Conservation (phyloP, 2,888 invertebrate genomes). For the Ichneumon xanthorius region DNA sequence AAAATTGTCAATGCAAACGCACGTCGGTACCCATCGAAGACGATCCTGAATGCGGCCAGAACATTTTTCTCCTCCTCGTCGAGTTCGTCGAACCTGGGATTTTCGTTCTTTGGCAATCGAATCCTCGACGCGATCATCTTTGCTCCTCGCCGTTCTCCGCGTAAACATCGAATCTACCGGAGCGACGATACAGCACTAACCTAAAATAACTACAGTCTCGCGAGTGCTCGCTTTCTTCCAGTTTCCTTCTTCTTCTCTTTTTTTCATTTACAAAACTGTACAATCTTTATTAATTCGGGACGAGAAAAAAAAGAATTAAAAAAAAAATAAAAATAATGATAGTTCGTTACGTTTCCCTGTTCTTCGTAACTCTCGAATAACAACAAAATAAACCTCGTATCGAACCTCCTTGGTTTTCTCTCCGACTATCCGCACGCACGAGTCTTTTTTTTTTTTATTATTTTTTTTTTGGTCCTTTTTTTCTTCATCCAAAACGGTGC, state of each 20-base stretch:
- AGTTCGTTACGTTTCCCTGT: neutral
- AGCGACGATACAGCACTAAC: slow-evolving; percentile 7
- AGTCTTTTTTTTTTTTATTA: neutral
- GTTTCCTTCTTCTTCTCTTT: neutral
- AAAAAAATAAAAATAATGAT: neutral
- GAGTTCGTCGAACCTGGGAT: slow-evolving; percentile 47
- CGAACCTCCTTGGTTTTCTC: neutral
- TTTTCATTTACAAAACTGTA: slow-evolving; percentile 31
- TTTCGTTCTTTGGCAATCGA: slow-evolving; percentile 52
- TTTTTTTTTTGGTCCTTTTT: neutral
- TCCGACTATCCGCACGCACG: neutral
- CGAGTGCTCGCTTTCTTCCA: neutral
- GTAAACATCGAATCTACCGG: slow-evolving; percentile 21
- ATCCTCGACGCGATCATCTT: slow-evolving; percentile 32
- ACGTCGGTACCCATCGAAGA: slow-evolving; percentile 52
- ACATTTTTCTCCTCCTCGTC: slow-evolving; percentile 43
- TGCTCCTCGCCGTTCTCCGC: neutral
- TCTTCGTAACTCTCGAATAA: neutral
- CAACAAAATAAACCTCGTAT: neutral
- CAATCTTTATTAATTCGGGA: neutral
- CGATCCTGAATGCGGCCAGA: slow-evolving; percentile 40
- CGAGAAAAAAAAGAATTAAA: neutral
- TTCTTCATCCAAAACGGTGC: too few species aligned
- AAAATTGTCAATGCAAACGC: slow-evolving; percentile 15
- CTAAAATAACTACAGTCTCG: slow-evolving; percentile 22